These are phyloP conservation scores for Bubo scandiacus DNA, from an alignment of 2,113 vertebrate species.

Conservation along the genomic window DNA sequence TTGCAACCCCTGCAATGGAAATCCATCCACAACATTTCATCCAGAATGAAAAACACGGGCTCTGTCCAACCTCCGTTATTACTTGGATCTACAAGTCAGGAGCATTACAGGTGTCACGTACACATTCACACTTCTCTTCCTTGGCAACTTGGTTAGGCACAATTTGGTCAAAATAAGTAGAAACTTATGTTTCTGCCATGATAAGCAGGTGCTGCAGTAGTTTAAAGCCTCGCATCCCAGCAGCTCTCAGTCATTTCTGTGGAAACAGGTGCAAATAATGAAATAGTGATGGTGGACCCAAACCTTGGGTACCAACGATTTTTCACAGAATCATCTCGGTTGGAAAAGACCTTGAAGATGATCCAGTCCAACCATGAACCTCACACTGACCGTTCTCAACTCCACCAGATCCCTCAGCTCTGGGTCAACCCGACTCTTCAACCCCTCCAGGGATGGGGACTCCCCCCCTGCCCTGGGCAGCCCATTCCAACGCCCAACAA, in stretches of 20 bases:
- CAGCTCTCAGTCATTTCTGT: background rate
- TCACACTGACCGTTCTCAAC: too few relatives aligned
- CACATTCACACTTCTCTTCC: background rate
- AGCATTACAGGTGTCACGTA: background rate
- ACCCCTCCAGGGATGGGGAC: too few relatives aligned
- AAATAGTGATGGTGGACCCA: background rate
- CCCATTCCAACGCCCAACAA: too few relatives aligned
- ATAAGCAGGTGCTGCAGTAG: background rate
- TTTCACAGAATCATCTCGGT: background rate
- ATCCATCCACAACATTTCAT: background rate
- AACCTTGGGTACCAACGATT: accelerated
- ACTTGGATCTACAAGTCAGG: background rate
- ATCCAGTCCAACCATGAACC: too few relatives aligned
- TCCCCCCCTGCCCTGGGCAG: too few relatives aligned
- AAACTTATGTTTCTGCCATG: background rate
- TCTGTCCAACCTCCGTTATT: background rate
- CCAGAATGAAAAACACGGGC: background rate
- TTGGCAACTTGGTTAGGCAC: background rate
- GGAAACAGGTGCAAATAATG: background rate
- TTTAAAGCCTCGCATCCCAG: background rate
- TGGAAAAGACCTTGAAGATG: too few relatives aligned
- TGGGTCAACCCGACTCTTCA: too few relatives aligned
- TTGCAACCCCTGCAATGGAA: background rate
- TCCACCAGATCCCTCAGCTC: too few relatives aligned
- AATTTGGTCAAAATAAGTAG: background rate